Evolutionary conservation across 2,888 invertebrate genomes (phyloP), one percentile per base, ranked within the genome.

Genomic region (Pheosia gnoma): DNA sequence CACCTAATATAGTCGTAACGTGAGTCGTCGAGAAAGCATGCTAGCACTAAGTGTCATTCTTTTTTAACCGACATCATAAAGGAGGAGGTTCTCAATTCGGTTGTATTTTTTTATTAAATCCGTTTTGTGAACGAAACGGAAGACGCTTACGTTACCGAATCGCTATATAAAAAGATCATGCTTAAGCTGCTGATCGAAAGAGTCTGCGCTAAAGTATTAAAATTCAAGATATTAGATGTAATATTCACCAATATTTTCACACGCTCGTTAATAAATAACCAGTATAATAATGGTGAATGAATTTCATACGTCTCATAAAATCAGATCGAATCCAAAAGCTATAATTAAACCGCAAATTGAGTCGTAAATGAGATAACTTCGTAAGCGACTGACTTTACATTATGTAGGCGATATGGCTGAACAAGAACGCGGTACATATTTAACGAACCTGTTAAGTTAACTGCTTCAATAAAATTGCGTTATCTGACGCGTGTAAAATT

Each of bases 401-500:
- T 45, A 64, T 53, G 57, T 57, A 62, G 60, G 63, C 57, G 52
- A 58, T 62, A 39, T 72, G 63, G 61, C 63, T 57, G 62, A 64
- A 72, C 66, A 71, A 68, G 64, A 72, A 63, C 69, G 45, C 62
- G 54, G 65, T 69, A 75, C 70, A 81, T 81, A 82, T 82, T 84
- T 84, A 79, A 82, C 75, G 71, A 65, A 71, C 71, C 77, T 78
- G 72, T 89, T 87, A 89, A 87, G 73, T 84, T 84, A 81, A 83
- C 84, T 78, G 72, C 79, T 69, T 71, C 70, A 80, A 82, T 88
- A 87, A 89, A 88, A 85, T 82, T 71, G 72, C 67, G 82, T 80
- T 86, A 88, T 86, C 86, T 79, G 79, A 80, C 80, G 81, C 79
- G 78, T 76, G 82, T 85, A 77, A 85, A 88, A 84, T 85, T 85